Evolutionary conservation across 1,140 invertebrate genomes (phyloP), one percentile per base, ranked within the genome.

Genomic region (Hycleus phaleratus): DNA sequence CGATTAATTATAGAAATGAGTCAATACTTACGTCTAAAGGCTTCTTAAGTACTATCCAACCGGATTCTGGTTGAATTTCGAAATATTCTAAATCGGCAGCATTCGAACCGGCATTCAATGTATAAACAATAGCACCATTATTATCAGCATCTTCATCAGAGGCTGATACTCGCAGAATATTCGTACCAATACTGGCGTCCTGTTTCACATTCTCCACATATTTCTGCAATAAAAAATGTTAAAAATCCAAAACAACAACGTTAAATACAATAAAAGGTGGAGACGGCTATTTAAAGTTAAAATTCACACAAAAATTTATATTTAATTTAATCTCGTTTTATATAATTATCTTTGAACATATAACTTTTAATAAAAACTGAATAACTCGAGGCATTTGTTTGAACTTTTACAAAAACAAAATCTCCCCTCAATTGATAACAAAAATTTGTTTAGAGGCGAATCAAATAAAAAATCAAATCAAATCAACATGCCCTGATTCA

Each of bases 151-250:
- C 93, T 75, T 95, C 93, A 71, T 96, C 93, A 39, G 91, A 94
- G 59, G 93, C 93, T 3, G 92, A 95, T 3, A 96, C 92, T 69
- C 93, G 82, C 46, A 96, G 76, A 64, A 96, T 95, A 73, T 95
- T 95, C 32, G 91, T 95, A 43, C 93, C 93, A 63, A 94, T 93
- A 75, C 91, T 94, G 24, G 93, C 93, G 71, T 96, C 93, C 81
- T 96, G 93, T 76, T 95, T 95, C 8, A 96, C 92, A 76, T 95
- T 95, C 74, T 96, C 93, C 59, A 93, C 87, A 75, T 95, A 96
- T 91, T 93, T 93, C 90, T 93, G 75, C 39, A 62, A 62, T 56
- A 48, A 49, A n/a, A 44, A 6, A 0, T 3, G 11, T 1, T 42
- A 42, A 42, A 42, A 49, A 39, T 49, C n/a, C 38, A 8, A 49